Base-by-base conservation (phyloP, 2,797 vertebrate species). In the Monodelphis domestica region DNA sequence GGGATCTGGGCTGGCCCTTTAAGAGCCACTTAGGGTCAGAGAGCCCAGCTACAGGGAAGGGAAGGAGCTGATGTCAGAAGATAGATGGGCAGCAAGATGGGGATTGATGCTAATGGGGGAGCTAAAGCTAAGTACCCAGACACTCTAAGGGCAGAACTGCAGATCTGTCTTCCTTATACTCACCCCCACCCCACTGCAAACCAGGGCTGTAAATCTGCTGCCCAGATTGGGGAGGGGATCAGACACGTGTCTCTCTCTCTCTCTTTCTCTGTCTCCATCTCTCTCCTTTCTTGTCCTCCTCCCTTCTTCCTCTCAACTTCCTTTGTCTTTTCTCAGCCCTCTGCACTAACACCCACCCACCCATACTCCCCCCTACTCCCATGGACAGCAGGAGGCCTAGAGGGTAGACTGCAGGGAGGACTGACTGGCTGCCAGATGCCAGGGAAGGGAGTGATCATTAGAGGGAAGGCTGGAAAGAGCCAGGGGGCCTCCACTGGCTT, bases 51-150 rank as follows among this genome's bases (percentile, higher is more conserved):
- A 93, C 95, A 91, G 87, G 95, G 95, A 97, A 96, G 95, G 93
- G 96, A 97, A 97, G 97, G 95, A 98, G 97, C 97, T 98, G 98
- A 98, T 98, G 97, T 98, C 97, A 97, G 97, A 98, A 97, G 98
- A 97, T 96, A 94, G 97, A 98, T 97, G 97, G 96, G 97, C 95
- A 93, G 95, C 96, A 96, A 97, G 97, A 97, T 97, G 97, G 97
- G 97, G 97, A 97, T 97, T 96, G 97, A 97, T 97, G 97, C 97
- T 98, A 98, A 97, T 98, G 97, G 98, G 96, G 96, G 95, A 97
- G 97, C 96, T 98, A 97, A 94, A 97, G 96, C 97, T 98, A 97
- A 98, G 98, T 98, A 98, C 96, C 97, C 97, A 97, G 97, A 97
- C 97, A 96, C 97, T 97, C 97, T 93, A 97, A 97, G 97, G 97